Base-by-base conservation (phyloP, 2,888 invertebrate genomes). In the Stenolophus ochropezus region DNA sequence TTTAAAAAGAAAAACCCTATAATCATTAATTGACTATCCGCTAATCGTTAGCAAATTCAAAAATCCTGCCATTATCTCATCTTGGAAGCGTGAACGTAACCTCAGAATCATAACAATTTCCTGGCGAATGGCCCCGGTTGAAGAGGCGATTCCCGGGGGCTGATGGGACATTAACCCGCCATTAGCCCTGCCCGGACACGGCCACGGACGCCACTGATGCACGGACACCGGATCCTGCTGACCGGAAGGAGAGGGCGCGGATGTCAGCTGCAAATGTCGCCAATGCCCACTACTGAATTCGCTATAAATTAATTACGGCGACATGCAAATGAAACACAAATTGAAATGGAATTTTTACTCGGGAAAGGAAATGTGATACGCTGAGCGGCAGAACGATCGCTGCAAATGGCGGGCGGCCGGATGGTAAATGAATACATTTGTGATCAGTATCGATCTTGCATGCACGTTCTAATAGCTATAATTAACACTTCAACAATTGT, bases 241-340 rank as follows among this genome's bases (percentile, higher is more conserved):
- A 69, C 65, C 65, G 65, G 65, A 69, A 69, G 61, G 25, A 61
- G 23, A 65, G 33, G 2, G 27, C n/a, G 49, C 14, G 58, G 33
- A 73, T 73, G 80, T 73, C 80, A 80, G 42, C 73, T 80, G 58
- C 80, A 80, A 69, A 80, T 80, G 73, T 80, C 69, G 69, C 18
- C 73, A 56, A 33, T 14, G 51, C 56, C 56, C 42, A 25, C 73
- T 42, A 56, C 56, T 42, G 33, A 23, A 71, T 73, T 75, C 14
- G 25, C 53, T 53, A 75, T 75, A 75, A 75, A 75, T 75, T 75
- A 49, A 75, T 75, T 75, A 75, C 51, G 16, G 49, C 49, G 73
- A 73, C 65, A 69, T 73, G 73, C 73, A 73, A 73, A 73, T 73
- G 73, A 73, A 69, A 47, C 49, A 23, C 49, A 73, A 47, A 73